Conservation (phyloP, 2,888 invertebrate genomes). For the Tetranychus piercei region DNA sequence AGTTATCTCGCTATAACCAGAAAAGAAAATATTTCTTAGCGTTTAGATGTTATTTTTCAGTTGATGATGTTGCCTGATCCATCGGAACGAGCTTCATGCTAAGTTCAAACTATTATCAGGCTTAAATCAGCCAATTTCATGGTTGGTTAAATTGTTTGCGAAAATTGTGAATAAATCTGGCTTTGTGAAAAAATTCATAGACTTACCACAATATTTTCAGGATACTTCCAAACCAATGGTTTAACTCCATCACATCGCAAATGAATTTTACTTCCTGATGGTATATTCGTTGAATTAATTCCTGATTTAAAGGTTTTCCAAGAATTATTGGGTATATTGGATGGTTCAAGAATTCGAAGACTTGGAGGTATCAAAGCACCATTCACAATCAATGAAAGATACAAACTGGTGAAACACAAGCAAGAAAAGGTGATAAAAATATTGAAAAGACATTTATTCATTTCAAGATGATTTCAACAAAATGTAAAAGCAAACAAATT, state of each 20-base stretch:
- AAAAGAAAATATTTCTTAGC: too few relatives aligned
- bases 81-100: too few relatives aligned
- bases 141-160: too few relatives aligned
- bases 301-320: neutral
- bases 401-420: neutral
- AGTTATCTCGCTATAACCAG: too few relatives aligned
- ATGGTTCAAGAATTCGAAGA: neutral
- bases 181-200: neutral
- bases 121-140: too few relatives aligned
- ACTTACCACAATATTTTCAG: constrained; percentile 4
- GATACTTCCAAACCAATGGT: constrained; percentile 6
- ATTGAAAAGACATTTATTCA: too few relatives aligned
- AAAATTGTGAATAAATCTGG: too few relatives aligned
- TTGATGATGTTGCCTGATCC: too few relatives aligned
- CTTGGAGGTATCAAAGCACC: neutral
- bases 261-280: neutral
- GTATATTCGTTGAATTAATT: neutral
- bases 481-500: too few relatives aligned
- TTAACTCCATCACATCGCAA: neutral
- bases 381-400: neutral
- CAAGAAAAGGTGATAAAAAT: neutral
- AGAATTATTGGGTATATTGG: neutral
- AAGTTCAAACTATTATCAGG: too few relatives aligned
- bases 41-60: too few relatives aligned
- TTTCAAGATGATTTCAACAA: too few relatives aligned